phyloP scores from a whole-genome alignment of 2,797 vertebrate species.

The Hypotaenidia okinawae region DNA sequence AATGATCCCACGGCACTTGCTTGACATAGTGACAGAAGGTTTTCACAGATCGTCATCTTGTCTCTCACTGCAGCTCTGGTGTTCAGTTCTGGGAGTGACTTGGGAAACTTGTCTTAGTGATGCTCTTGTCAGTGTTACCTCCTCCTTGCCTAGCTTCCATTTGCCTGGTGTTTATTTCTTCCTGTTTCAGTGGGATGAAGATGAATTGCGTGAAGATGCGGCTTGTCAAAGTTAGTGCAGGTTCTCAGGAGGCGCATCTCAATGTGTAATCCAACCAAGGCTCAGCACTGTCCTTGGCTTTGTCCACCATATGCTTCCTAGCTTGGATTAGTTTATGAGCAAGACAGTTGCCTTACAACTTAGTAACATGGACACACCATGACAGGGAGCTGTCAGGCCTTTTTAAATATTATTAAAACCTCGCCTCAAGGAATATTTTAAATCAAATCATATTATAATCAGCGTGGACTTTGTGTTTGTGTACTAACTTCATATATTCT shows the following conservation, averaged over 20 bases:
- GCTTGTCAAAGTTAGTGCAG: not conserved
- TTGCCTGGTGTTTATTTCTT: not conserved
- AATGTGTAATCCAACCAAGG: not conserved
- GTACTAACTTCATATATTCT: constrained; percentile 7
- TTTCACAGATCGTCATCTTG: constrained; percentile 47
- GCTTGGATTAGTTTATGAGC: not conserved
- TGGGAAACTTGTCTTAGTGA: constrained; percentile 45
- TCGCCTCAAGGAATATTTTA: constrained; percentile 40
- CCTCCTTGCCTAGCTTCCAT: not conserved
- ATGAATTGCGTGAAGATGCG: not conserved
- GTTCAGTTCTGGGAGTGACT: constrained; percentile 20
- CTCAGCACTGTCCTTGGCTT: constrained; percentile 38
- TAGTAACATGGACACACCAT: constrained; percentile 33
- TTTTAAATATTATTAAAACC: constrained; percentile 58
- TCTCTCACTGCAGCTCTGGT: constrained; percentile 46
- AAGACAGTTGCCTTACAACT: constrained; percentile 22
- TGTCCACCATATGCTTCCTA: constrained; percentile 40
- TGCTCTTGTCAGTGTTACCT: constrained; percentile 9
- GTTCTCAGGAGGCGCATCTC: not conserved
- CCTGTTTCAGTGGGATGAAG: not conserved
- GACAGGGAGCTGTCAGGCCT: constrained; percentile 50
- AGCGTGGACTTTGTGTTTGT: not conserved
- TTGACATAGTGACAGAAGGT: constrained; percentile 30
- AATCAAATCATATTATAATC: constrained; percentile 52
- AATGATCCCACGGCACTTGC: not conserved